These are phyloP conservation scores for Amphiduros pacificus DNA, from an alignment of 2,888 invertebrate species.

Conservation along the genomic window DNA sequence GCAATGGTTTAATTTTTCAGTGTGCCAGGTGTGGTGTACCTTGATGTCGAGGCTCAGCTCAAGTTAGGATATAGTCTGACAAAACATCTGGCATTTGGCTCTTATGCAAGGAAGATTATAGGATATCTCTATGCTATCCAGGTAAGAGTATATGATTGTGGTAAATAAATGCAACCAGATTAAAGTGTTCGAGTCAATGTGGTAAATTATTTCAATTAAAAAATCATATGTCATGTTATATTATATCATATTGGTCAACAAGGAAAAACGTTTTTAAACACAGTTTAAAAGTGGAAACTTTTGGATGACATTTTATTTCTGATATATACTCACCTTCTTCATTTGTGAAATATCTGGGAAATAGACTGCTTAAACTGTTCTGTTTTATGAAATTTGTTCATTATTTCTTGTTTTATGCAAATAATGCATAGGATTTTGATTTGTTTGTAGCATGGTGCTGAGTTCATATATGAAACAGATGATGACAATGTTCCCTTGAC, in stretches of 20 bases:
- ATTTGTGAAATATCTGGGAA: not conserved
- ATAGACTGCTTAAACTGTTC: not conserved
- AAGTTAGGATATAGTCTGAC: slow-evolving; percentile 23
- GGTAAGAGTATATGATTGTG: slow-evolving; percentile 17
- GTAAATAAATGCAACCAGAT: no score
- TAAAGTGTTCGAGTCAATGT: no score
- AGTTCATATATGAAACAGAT: slow-evolving; percentile 34
- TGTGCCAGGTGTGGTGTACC: slow-evolving; percentile 27
- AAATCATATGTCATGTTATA: no score
- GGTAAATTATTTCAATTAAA: no score
- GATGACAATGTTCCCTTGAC: slow-evolving; percentile 29
- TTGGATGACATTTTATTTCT: no score
- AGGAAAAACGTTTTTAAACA: no score
- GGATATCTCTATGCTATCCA: slow-evolving; percentile 37
- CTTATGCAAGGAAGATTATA: slow-evolving; percentile 31
- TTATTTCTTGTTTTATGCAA: not conserved
- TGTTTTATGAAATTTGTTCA: no score
- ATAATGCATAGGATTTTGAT: not conserved
- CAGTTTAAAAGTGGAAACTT: no score
- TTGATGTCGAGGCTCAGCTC: slow-evolving; percentile 27
- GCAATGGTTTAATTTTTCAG: slow-evolving; percentile 22
- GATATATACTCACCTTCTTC: no score
- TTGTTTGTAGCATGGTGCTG: slow-evolving; percentile 30
- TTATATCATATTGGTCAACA: no score
- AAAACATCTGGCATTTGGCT: slow-evolving; percentile 26